Evolutionary conservation across 2,888 invertebrate genomes (phyloP), one percentile per base, ranked within the genome.

Genomic region (Limenitis camilla): DNA sequence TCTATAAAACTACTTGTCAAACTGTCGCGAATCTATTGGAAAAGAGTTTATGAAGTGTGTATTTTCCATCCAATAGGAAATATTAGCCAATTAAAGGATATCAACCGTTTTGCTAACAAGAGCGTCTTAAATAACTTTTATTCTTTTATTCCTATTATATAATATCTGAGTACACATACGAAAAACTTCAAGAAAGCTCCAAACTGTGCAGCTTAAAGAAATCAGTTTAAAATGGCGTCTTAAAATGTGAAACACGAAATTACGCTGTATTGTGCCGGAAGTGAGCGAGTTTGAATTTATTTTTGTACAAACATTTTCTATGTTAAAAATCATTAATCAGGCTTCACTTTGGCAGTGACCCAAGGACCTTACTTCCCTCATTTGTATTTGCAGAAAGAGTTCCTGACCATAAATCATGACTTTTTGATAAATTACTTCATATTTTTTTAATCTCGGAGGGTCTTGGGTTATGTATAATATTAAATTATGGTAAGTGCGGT

Each of bases 321-420:
- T 73, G 71, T 73, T 74, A 73, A 78, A 81, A 83, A 78, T 81
- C 83, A 84, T 84, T 83, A 82, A 84, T 84, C 83, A 84, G 75
- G 69, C 73, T 80, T 74, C 81, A 81, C 80, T 83, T 84, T 84
- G 84, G 84, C 83, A 81, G 76, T 81, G 81, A 81, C 82, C 83
- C 83, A 83, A 81, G 76, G 74, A 77, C 77, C 80, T 77, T 76
- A 78, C 77, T 76, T 72, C 76, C 71, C 80, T 83, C 83, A 83
- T 84, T 83, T 84, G 83, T 84, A 83, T 83, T 84, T 83, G 79
- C 78, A 73, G 79, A 83, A 81, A 82, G 82, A 82, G 82, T 81
- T 83, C 72, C 68, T 69, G 73, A 72, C 69, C 79, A 81, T 83
- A 81, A 83, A 83, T 83, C 83, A 84, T 80, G 72, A 68, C 69